These are phyloP conservation scores for Xylota segnis DNA, from an alignment of 2,888 invertebrate genomes.

Conservation along the genomic window DNA sequence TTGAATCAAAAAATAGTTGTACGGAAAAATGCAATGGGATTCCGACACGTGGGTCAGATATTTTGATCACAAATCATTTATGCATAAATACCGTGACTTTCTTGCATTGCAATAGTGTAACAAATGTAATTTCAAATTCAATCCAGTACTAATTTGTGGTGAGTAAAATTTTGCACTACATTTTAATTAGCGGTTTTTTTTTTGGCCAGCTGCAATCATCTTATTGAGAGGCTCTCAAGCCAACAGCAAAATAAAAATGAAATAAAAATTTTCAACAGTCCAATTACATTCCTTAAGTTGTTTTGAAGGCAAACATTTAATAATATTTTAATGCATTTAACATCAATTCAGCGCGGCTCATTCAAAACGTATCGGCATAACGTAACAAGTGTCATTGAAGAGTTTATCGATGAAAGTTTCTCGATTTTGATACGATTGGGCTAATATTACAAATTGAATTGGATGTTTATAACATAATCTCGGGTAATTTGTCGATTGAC, in stretches of 20 bases:
- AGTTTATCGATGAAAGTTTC: conserved; percentile 14
- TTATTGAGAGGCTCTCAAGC: neutral
- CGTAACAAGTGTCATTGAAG: conserved; percentile 38
- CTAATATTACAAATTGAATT: conserved; percentile 33
- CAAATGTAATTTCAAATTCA: conserved; percentile 22
- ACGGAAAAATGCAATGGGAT: too few species aligned
- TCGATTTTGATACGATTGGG: conserved; percentile 6
- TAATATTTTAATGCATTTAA: conserved; percentile 8
- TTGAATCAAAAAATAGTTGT: too few species aligned
- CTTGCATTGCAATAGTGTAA: neutral
- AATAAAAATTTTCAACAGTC: neutral
- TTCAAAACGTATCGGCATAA: conserved; percentile 26
- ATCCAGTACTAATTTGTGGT: neutral
- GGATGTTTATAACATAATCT: neutral
- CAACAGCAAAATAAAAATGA: neutral
- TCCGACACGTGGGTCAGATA: too few species aligned
- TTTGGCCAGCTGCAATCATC: neutral
- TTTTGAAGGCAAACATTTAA: conserved; percentile 25
- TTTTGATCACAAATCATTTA: too few species aligned
- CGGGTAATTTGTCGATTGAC: neutral
- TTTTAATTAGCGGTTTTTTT: conserved; percentile 4
- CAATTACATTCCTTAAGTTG: conserved; percentile 29
- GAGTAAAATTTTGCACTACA: neutral
- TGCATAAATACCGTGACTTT: neutral
- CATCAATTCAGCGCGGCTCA: conserved; percentile 5